Percentiles rank a stretch among this genome's conserved stretches.
These are phyloP conservation scores for Nycticorax nycticorax DNA, from an alignment of 2,113 vertebrate genomes.

Conservation along the genomic window DNA sequence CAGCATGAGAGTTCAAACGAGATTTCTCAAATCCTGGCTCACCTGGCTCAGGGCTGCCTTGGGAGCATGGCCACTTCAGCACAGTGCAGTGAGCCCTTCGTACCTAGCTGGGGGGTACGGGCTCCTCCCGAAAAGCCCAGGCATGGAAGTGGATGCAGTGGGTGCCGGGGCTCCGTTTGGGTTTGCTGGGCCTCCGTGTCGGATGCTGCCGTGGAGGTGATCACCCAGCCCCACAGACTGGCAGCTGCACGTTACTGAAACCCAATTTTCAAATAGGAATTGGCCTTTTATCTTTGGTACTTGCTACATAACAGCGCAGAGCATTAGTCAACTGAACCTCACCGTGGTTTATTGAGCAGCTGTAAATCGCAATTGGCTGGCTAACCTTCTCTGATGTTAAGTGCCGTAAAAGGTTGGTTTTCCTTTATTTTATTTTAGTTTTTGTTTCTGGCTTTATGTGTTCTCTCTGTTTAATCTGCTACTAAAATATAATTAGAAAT, in stretches of 20 bases:
- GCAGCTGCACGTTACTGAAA: slow-evolving; percentile 1
- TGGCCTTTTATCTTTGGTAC: slow-evolving; percentile 33
- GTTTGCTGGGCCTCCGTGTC: background rate
- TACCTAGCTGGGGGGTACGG: fast-evolving
- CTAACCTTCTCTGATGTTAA: slow-evolving; percentile 62
- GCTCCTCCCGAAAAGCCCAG: background rate
- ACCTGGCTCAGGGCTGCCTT: background rate
- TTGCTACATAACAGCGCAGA: slow-evolving; percentile 21
- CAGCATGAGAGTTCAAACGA: background rate
- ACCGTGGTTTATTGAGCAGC: slow-evolving; percentile 9
- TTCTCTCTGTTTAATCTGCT: slow-evolving; percentile 45
- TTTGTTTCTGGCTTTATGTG: slow-evolving; percentile 27
- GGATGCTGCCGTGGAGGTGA: fast-evolving
- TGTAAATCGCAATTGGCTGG: slow-evolving; percentile 58
- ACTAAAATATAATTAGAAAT: slow-evolving; percentile 60
- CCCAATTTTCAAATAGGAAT: slow-evolving; percentile 33
- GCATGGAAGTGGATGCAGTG: background rate
- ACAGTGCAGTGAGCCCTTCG: fast-evolving
- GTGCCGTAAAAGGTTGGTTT: slow-evolving; percentile 54
- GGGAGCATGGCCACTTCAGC: fast-evolving
- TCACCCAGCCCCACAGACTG: background rate
- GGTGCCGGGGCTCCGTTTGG: fast-evolving
- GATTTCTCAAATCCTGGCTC: background rate
- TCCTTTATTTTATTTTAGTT: slow-evolving; percentile 10
- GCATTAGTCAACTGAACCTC: slow-evolving; percentile 45